Percentiles rank a stretch among this genome's conserved stretches.
phyloP scores from a whole-genome alignment of 1,140 invertebrate species.

The Caenorhabditis tropicalis region DNA sequence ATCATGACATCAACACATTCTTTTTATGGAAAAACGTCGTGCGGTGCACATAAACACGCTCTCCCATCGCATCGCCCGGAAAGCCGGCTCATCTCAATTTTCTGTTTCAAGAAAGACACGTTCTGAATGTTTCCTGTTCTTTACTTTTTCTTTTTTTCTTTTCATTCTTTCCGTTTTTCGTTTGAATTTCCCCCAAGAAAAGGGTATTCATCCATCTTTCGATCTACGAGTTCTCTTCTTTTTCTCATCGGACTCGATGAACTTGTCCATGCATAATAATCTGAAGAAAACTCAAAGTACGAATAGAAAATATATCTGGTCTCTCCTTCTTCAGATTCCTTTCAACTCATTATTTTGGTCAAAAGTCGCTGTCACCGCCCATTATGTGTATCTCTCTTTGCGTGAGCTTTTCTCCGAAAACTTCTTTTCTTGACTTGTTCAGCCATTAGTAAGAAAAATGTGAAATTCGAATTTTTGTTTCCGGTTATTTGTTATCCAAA shows the following conservation, averaged over 20 bases:
- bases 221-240: background rate
- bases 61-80: background rate
- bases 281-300: constrained; percentile 14
- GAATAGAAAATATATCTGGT: background rate
- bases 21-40: background rate
- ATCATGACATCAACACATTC: constrained; percentile 11
- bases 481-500: background rate
- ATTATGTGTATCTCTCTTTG: background rate
- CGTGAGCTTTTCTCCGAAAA: no score
- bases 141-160: background rate
- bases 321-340: background rate
- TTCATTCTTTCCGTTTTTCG: background rate
- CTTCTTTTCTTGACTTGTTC: background rate
- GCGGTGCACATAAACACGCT: background rate
- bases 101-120: constrained; percentile 1
- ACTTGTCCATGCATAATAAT: constrained; percentile 34
- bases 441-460: background rate
- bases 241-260: background rate
- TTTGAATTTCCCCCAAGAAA: background rate
- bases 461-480: background rate
- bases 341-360: constrained; percentile 10
- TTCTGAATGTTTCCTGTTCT: background rate
- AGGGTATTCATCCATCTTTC: background rate
- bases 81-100: background rate
- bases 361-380: background rate